phyloP scores from a whole-genome alignment of 2,797 vertebrate species.

The Salarias fasciatus region DNA sequence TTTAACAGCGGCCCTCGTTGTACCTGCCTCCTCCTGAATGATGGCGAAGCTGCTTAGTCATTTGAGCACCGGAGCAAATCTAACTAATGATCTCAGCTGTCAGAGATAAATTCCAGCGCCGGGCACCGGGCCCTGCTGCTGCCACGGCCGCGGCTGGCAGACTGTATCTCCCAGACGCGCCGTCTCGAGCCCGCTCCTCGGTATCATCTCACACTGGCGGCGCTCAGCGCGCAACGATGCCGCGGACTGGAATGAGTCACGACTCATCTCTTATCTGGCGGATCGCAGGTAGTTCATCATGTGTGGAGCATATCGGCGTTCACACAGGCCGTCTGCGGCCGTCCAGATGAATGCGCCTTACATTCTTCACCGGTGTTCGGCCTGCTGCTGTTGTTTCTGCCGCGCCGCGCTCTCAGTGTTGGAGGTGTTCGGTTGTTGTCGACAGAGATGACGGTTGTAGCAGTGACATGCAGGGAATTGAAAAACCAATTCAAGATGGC shows the following conservation, averaged over 20 bases:
- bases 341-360: constrained; percentile 46
- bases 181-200: constrained; percentile 45
- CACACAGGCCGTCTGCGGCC: constrained; percentile 26
- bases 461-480: constrained; percentile 49
- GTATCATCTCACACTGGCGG: constrained; percentile 49
- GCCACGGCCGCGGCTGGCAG: constrained; percentile 38
- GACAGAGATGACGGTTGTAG: constrained; percentile 34
- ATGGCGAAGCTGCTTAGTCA: constrained; percentile 59
- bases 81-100: constrained; percentile 67
- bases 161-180: constrained; percentile 22
- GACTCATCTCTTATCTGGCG: constrained; percentile 48
- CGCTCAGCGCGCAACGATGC: constrained; percentile 10
- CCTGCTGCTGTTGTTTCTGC: constrained; percentile 13
- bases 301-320: constrained; percentile 41
- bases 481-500: constrained; percentile 64
- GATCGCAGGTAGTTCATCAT: constrained; percentile 60
- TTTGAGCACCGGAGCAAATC: constrained; percentile 62
- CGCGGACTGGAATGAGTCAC: constrained; percentile 55
- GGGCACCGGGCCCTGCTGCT: constrained; percentile 27
- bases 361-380: constrained; percentile 43
- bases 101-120: constrained; percentile 59
- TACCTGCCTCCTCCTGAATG: constrained; percentile 52
- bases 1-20: constrained; percentile 44
- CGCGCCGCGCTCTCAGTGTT: constrained; percentile 27
- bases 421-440: constrained; percentile 33